A percentile compares a stretch with the other conserved stretches of the same genome.
phyloP scores from a whole-genome alignment of 2,888 invertebrate genomes.

The Rotaria macrura region DNA sequence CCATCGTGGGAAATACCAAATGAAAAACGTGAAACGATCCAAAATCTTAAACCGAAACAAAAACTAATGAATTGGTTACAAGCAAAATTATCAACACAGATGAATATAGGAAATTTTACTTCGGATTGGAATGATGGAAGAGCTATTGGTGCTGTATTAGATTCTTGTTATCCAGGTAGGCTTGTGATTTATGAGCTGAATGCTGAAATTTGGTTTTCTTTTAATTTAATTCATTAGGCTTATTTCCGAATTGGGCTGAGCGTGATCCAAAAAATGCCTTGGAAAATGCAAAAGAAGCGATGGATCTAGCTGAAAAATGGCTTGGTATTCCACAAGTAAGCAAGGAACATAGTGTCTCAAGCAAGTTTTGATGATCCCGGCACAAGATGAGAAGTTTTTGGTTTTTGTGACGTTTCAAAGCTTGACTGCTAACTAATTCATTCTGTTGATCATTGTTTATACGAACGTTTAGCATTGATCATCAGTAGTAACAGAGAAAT shows the following conservation, averaged over 20 bases:
- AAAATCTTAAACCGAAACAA: constrained; percentile 52
- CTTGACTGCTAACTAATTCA: too few relatives aligned
- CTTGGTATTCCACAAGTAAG: constrained; percentile 69
- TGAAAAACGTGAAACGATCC: constrained; percentile 48
- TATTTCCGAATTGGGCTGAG: constrained; percentile 76
- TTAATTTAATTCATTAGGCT: constrained; percentile 45
- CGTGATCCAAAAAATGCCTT: constrained; percentile 73
- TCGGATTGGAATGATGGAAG: constrained; percentile 79
- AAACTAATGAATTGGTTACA: constrained; percentile 75
- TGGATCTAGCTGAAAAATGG: constrained; percentile 79
- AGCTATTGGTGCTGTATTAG: constrained; percentile 76
- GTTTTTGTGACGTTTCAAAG: too few relatives aligned
- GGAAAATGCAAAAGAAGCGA: constrained; percentile 77
- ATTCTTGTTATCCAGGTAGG: constrained; percentile 70
- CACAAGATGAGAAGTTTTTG: too few relatives aligned
- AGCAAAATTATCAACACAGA: constrained; percentile 63
- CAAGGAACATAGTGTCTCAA: too few relatives aligned
- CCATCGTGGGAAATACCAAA: constrained; percentile 75
- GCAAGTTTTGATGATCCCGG: too few relatives aligned
- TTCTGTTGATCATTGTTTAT: too few relatives aligned
- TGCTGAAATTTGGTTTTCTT: too few relatives aligned
- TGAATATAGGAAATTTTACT: constrained; percentile 75
- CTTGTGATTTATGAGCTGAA: too few relatives aligned
- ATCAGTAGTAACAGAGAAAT: too few relatives aligned
- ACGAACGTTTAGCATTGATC: too few relatives aligned